Base-by-base conservation (phyloP, 1,140 invertebrate species). In the Oscheius sp. region DNA sequence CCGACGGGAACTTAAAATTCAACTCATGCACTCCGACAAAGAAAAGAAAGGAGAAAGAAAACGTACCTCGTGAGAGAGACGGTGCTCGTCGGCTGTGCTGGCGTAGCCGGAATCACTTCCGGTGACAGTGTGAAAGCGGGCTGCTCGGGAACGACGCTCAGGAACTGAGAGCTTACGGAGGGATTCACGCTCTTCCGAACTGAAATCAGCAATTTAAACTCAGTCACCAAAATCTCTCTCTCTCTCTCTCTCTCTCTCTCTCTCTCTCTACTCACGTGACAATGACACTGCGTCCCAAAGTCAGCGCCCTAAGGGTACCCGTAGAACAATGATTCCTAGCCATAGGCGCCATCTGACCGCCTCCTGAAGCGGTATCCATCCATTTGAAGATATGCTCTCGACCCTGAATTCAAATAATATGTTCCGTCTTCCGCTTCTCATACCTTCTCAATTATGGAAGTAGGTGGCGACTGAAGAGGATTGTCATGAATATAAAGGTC, bases 71-170 rank as follows among this genome's bases (percentile, higher is more conserved):
- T 31, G 46, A 18, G 55, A 66, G n/a, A 59, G 49, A 7, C 49
- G 66, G 20, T 55, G 66, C 28, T 68, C 66, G 29, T 68, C 66
- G 52, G 45, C 66, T 34, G 55, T 68, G 66, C 45, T 59, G 26
- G 55, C 52, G 46, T 68, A 68, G 52, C 66, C 66, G 26, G 66
- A 68, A 28, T 68, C 66, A 26, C 49, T 55, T 4, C 49, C 49
- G 7, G 49, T 55, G 49, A 55, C 49, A 4, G 49, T 55, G 28
- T 55, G 23, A 26, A 55, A 55, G 15, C 49, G 15, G 7, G 49
- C 28, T 7, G 49, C 28, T 7, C 49, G 7, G 7, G 49, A 55
- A 26, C 49, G 49, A 20, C 49, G 15, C 49, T 55, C 49, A 15
- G 49, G 49, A 26, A 55, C 49, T 23, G 49, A 55, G 7, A 23